Evolutionary conservation across 2,888 invertebrate genomes (phyloP).

Genomic region (Hartigia nigra): DNA sequence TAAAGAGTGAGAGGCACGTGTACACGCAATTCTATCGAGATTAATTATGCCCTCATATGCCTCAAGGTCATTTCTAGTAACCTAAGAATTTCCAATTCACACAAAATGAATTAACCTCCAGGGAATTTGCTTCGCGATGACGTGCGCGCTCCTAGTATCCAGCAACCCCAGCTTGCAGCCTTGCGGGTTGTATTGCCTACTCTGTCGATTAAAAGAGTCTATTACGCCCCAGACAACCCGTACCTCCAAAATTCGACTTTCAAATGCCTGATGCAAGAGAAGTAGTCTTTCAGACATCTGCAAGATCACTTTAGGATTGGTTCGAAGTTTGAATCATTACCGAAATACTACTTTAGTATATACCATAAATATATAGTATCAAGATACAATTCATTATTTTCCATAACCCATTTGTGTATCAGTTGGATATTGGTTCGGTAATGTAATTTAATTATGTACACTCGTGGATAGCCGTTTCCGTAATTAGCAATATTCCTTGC

Average conservation of each 20-base stretch:
- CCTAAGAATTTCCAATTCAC: background rate
- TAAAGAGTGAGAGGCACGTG: background rate
- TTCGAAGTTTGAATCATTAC: background rate
- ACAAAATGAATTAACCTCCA: background rate
- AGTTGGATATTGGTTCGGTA: background rate
- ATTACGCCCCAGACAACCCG: no score
- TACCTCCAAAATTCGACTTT: no score
- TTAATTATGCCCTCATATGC: background rate
- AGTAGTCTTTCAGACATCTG: background rate
- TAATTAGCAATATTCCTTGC: no score
- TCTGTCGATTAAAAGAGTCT: background rate
- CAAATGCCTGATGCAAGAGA: no score
- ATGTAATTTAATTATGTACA: background rate
- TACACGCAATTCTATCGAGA: background rate
- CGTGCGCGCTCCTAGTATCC: conserved; percentile 12
- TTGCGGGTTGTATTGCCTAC: conserved; percentile 4
- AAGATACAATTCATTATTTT: background rate
- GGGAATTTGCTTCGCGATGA: background rate
- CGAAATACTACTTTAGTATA: background rate
- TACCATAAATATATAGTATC: background rate
- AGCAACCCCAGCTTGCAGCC: conserved; percentile 6
- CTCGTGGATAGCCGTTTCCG: background rate
- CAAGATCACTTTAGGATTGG: background rate
- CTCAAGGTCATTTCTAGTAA: background rate
- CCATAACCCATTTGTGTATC: no score